Evolutionary conservation across 1,140 invertebrate species (phyloP).

Genomic region (Lepidurus arcticus): DNA sequence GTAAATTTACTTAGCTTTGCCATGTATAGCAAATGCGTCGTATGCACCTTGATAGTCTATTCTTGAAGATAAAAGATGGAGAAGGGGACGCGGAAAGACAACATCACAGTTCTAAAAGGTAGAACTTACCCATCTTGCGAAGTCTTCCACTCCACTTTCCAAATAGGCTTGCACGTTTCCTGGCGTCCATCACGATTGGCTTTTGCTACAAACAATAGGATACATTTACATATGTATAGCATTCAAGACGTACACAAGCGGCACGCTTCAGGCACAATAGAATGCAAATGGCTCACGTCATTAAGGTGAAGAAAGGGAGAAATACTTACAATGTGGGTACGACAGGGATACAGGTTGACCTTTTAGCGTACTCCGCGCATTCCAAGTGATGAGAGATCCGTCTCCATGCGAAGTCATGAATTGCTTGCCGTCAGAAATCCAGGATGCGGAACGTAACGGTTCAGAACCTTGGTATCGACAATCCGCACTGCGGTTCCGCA

Average conservation of each 20-base stretch:
- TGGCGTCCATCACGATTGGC: constrained; percentile 56
- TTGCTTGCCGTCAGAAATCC: constrained; percentile 97
- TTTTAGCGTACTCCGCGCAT: constrained; percentile 63
- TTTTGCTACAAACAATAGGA: constrained; percentile 60
- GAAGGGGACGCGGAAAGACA: neutral
- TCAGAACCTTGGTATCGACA: constrained; percentile 71
- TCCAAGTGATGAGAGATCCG: constrained; percentile 91
- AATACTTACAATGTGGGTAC: constrained; percentile 78
- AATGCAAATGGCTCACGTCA: too few relatives aligned
- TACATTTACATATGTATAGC: neutral
- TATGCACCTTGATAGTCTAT: neutral
- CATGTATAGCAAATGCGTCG: neutral
- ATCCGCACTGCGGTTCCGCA: constrained; percentile 73
- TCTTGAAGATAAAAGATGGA: constrained; percentile 24
- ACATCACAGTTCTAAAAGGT: constrained; percentile 24
- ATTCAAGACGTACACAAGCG: too few relatives aligned
- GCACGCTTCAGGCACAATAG: too few relatives aligned
- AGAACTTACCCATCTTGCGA: constrained; percentile 72
- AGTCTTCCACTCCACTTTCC: constrained; percentile 91
- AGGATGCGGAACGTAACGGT: constrained; percentile 76
- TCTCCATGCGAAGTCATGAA: constrained; percentile 95
- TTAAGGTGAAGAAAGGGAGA: neutral
- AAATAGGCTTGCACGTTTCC: constrained; percentile 46
- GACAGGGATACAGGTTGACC: constrained; percentile 62
- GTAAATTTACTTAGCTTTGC: neutral